A percentile compares a stretch with the other conserved stretches of the same genome.
Conservation (phyloP, 2,113 vertebrate genomes). For the Bagarius yarrelli region DNA sequence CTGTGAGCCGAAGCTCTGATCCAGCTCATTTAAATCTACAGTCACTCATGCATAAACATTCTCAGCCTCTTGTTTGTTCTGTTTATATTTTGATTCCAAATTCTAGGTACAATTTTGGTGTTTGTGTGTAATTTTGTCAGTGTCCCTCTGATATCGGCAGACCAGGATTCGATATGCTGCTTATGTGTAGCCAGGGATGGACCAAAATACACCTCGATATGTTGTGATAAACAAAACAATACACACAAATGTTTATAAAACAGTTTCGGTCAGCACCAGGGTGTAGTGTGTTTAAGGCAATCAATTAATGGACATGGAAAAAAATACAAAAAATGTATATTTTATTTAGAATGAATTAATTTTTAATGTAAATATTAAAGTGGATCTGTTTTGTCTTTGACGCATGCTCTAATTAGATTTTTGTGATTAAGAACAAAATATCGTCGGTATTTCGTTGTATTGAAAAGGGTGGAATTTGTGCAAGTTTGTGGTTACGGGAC, state of each 20-base stretch:
- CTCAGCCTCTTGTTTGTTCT: not conserved
- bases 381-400: no score
- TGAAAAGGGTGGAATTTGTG: not conserved
- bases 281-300: no score
- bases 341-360: no score
- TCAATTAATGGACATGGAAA: no score
- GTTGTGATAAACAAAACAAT: not conserved
- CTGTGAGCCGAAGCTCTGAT: conserved; percentile 2
- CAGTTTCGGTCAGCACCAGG: not conserved
- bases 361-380: no score
- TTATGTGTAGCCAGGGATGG: not conserved
- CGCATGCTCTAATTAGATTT: no score
- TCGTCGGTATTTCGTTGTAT: not conserved
- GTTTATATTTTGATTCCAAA: conserved; percentile 4
- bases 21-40: not conserved
- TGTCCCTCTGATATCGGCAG: not conserved
- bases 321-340: no score
- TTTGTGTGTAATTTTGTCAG: not conserved
- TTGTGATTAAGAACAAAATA: not conserved
- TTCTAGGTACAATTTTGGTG: not conserved
- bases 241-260: not conserved
- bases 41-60: not conserved
- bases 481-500: not conserved
- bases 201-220: not conserved
- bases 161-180: not conserved